Evolutionary conservation across 1,140 invertebrate species (phyloP), one percentile per base, ranked within the genome.

Genomic region (Ladona fulva): DNA sequence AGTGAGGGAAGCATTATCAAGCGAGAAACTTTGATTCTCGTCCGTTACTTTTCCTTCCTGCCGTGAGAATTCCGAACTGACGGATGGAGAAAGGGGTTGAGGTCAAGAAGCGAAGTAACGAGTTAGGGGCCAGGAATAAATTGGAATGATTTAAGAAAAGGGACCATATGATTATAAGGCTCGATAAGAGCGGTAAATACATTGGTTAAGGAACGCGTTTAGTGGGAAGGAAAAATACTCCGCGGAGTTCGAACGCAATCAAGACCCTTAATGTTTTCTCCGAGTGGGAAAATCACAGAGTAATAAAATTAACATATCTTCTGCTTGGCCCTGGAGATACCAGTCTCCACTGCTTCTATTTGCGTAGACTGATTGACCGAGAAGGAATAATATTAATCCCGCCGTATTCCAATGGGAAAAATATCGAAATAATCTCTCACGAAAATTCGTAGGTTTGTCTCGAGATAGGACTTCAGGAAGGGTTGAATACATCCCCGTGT

Each of bases 231-330:
- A 22, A 66, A 66, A 66, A 16, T 66, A 6, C 52, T 66, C 52
- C 5, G 52, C n/a, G n/a, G 44, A 52, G 19, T 52, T 52, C 44
- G n/a, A 66, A 66, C 52, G 52, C 52, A 66, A 66, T 66, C 52
- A 66, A 66, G 5, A 6, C 52, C 29, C 52, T 66, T 66, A 66
- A 66, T 66, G 52, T 66, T 66, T 66, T 22, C 52, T 22, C 52
- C 16, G 52, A 66, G n/a, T 22, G 52, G 52, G 52, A 66, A 66
- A 66, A 66, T 66, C 52, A 22, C 52, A 12, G 16, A 22, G 52
- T 66, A 66, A 66, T 66, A 66, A 66, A 66, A 66, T 66, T 66
- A 66, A 66, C 52, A 66, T 66, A 66, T 66, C 52, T 66, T 66
- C 52, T 66, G 29, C 52, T 66, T 22, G 10, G 10, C 44, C 44